Evolutionary conservation across 2,113 vertebrate species (phyloP), one percentile per base, ranked within the genome.

Genomic region (Abramis brama): DNA sequence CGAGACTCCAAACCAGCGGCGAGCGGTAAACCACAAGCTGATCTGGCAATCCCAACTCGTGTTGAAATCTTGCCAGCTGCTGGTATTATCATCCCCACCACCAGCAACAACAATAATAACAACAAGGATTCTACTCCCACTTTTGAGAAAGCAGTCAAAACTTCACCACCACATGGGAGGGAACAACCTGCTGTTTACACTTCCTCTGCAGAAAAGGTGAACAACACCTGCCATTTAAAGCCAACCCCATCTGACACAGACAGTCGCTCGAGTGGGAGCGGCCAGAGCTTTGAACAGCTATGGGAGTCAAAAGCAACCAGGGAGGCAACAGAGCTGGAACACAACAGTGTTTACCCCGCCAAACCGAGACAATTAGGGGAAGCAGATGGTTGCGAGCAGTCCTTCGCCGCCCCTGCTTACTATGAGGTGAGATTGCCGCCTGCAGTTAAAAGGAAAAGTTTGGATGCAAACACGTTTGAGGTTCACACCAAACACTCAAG

Each of bases 41-140:
- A 8, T n/a, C 36, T 79, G 19, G 23, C 76, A 0, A 39, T 79
- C 30, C 30, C 39, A 17, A 12, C 36, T 80, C 8, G 4, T n/a
- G 36, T n/a, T 27, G 79, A 80, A 17, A 12, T 90, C 33, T 73
- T 95, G 5, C 89, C 91, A 1, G 90, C 77, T 1, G 93, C 92
- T 12, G 93, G 93, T 30, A 91, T 94, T 73, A 1, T 91, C 7
- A 83, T 30, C 47, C 7, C 2, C 55, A 57, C 6, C 55, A 8
- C 52, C 17, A 55, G 0, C 5, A 71, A 8, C 25, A 77, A 73
- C 3, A 84, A 89, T 79, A 91, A 89, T 68, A 88, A 85, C 85
- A 88, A 89, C 85, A 88, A 89, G 33, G 85, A 81, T 2, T 45
- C 74, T 1, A 81, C 47, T 0, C 68, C 74, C 17, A 73, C 81